These are phyloP conservation scores for Phylloscopus whistleri DNA, from an alignment of 2,113 vertebrate species.

Conservation along the genomic window DNA sequence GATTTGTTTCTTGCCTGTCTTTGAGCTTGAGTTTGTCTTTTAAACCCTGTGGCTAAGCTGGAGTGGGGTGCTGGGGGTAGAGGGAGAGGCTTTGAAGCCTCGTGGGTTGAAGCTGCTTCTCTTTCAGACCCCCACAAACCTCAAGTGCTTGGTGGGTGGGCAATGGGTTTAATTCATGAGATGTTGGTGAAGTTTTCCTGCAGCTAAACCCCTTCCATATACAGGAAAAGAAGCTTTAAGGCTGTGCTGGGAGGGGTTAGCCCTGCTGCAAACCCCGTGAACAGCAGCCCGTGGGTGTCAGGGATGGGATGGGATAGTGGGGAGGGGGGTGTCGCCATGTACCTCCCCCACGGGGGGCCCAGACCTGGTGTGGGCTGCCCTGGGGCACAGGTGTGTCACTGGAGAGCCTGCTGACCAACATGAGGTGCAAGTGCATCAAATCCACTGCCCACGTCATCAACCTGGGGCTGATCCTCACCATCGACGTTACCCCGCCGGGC, in stretches of 20 bases:
- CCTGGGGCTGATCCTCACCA: slow-evolving; percentile 20
- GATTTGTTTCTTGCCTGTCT: accelerated
- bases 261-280: not conserved
- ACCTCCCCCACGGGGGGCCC: too few relatives aligned
- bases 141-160: accelerated
- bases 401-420: slow-evolving; percentile 59
- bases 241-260: not conserved
- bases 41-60: not conserved
- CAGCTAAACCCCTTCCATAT: accelerated
- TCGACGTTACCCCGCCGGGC: not conserved
- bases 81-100: not conserved
- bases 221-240: not conserved
- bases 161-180: accelerated
- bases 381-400: slow-evolving; percentile 3
- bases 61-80: accelerated
- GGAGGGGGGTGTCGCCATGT: not conserved
- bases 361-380: not conserved
- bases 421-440: slow-evolving; percentile 63
- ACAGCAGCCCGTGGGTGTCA: accelerated
- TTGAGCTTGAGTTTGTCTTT: not conserved
- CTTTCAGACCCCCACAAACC: not conserved
- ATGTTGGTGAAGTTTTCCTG: not conserved
- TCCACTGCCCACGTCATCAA: not conserved
- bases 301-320: not conserved
- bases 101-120: not conserved